Percentiles rank a stretch among this genome's conserved stretches.
phyloP scores from a whole-genome alignment of 1,140 invertebrate genomes.

The Magallana angulata region DNA sequence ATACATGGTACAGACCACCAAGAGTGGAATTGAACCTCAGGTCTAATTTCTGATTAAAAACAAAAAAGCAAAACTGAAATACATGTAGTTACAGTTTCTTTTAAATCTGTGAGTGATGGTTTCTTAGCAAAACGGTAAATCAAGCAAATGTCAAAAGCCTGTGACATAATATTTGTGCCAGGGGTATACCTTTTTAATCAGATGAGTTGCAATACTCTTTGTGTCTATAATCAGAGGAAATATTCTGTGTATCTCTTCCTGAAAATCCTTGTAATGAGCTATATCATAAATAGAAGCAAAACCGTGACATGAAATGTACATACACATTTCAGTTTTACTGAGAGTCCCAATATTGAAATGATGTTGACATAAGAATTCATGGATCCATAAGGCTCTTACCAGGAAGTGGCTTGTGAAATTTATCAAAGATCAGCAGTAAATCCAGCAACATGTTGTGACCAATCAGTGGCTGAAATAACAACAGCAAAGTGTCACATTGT shows the following conservation, averaged over 20 bases:
- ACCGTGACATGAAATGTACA: too few species aligned
- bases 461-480: conserved; percentile 82
- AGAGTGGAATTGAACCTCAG: conserved; percentile 24
- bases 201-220: conserved; percentile 83
- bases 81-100: too few species aligned
- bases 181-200: conserved; percentile 71
- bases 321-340: too few species aligned
- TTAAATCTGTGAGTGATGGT: too few species aligned
- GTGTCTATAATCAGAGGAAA: conserved; percentile 88
- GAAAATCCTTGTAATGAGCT: conserved; percentile 85
- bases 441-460: conserved; percentile 89
- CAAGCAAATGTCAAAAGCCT: too few species aligned
- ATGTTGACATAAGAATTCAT: too few species aligned
- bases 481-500: neutral
- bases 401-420: conserved; percentile 86
- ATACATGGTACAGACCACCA: conserved; percentile 21
- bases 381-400: conserved; percentile 73
- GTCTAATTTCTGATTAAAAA: conserved; percentile 15
- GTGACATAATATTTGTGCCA: too few species aligned
- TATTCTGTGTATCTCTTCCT: conserved; percentile 82
- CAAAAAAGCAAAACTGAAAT: neutral
- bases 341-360: too few species aligned
- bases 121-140: too few species aligned
- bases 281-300: conserved; percentile 59
- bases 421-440: conserved; percentile 85